These are phyloP conservation scores for Aporophyla nigra DNA, from an alignment of 2,888 invertebrate species.

Conservation along the genomic window DNA sequence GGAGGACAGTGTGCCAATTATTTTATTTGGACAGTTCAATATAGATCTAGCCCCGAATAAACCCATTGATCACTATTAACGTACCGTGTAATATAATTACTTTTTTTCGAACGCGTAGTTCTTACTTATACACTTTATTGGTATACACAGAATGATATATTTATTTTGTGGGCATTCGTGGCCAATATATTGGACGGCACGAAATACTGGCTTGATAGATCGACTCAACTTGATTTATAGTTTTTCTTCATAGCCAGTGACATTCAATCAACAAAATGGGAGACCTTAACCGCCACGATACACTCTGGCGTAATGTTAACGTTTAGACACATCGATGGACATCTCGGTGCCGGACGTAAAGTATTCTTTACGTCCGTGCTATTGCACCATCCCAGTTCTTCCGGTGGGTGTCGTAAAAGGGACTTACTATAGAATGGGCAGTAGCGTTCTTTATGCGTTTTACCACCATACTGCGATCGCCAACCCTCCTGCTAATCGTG, in stretches of 20 bases:
- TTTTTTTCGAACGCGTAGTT: conserved; percentile 23
- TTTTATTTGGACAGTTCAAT: not conserved
- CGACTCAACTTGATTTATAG: conserved; percentile 59
- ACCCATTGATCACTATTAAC: conserved; percentile 22
- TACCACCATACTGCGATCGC: too few relatives aligned
- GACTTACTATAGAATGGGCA: too few relatives aligned
- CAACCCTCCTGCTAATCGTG: too few relatives aligned
- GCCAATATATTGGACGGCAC: conserved; percentile 32
- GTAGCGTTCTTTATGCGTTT: too few relatives aligned
- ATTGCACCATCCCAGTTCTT: too few relatives aligned
- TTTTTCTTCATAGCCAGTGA: conserved; percentile 46
- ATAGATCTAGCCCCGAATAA: conserved; percentile 1
- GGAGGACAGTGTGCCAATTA: not conserved
- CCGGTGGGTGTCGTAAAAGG: too few relatives aligned
- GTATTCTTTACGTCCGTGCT: too few relatives aligned
- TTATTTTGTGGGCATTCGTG: conserved; percentile 35
- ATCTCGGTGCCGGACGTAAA: too few relatives aligned
- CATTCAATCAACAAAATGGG: conserved; percentile 45
- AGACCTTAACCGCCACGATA: conserved; percentile 14
- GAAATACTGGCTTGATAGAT: conserved; percentile 56
- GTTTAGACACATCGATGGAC: too few relatives aligned
- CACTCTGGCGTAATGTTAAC: not conserved
- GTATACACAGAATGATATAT: conserved; percentile 43
- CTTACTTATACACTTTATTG: conserved; percentile 17
- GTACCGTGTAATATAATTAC: conserved; percentile 9